Evolutionary conservation across 2,888 invertebrate species (phyloP), one percentile per base, ranked within the genome.

Genomic region (Coecobrya sp.): DNA sequence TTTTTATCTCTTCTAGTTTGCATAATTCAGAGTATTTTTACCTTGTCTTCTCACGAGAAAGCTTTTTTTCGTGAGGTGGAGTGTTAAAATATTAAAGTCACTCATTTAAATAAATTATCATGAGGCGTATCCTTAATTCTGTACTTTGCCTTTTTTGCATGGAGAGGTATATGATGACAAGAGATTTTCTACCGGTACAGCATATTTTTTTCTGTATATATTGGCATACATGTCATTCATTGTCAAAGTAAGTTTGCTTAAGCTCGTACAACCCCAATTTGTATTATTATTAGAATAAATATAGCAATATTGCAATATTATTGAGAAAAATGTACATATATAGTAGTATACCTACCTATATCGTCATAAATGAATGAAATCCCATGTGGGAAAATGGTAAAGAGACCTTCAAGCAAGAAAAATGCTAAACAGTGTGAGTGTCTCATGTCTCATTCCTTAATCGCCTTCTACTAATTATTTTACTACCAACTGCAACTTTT

Each of bases 381-480:
- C 36, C 10, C 82, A 59, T 49, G 42, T 13, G 62, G 13, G 36
- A 36, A 36, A 36, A 2, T 36, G 36, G 36, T 36, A 7, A 49
- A 45, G 27, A 85, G 68, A 22, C 65, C 45, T 85, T 65, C 13
- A 85, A 85, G 62, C 36, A 62, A 42, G 68, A 68, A 85, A 85
- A 68, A 73, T 76, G 86, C 52, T 86, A 86, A 86, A 73, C 59
- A 86, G 22, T 76, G 36, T 36, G 36, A 36, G 36, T 36, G 36
- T 36, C 36, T 36, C 36, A 36, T 36, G 68, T 86, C 86, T 25
- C 49, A 49, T 13, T 68, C 22, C 76, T 86, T 86, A 86, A 86
- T 86, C 86, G 73, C 55, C 65, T 82, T 59, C 70, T 73, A 55
- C 42, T 86, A 22, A 45, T 49, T 76, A 76, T 55, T n/a, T 55